A percentile compares a stretch with the other conserved stretches of the same genome.
phyloP scores from a whole-genome alignment of 2,888 invertebrate species.

The Zootermopsis nevadensis region DNA sequence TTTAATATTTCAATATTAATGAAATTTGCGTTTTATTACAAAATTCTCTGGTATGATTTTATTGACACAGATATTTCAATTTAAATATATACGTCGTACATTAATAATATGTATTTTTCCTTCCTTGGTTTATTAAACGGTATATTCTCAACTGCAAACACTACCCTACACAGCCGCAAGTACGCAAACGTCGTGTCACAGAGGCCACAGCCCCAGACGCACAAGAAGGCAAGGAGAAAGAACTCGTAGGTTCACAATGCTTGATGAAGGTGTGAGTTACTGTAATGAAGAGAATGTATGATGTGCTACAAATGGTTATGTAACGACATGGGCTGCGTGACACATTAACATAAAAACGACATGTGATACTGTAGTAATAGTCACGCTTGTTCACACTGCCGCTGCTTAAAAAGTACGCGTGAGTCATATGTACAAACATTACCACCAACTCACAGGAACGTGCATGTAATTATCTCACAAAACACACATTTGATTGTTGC shows the following conservation, averaged over 20 bases:
- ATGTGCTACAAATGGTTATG: conserved; percentile 5
- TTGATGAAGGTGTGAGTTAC: background rate
- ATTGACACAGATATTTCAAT: no score
- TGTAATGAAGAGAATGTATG: background rate
- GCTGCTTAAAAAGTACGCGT: background rate
- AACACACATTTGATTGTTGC: conserved; percentile 2
- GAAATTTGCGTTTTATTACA: no score
- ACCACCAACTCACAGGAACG: background rate
- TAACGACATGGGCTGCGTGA: conserved; percentile 14
- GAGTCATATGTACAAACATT: background rate
- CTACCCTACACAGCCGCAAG: no score
- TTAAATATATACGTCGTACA: no score
- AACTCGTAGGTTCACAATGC: background rate
- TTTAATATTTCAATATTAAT: no score
- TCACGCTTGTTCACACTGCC: background rate
- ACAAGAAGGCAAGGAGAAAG: no score
- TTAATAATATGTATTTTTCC: no score
- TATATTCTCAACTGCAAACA: no score
- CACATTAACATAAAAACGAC: background rate
- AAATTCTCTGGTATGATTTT: no score
- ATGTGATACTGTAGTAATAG: conserved; percentile 4
- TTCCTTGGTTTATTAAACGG: no score
- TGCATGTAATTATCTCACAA: background rate
- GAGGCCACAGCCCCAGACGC: no score
- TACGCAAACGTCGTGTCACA: no score